Evolutionary conservation across 2,888 invertebrate species (phyloP).

Genomic region (Eupithecia dodoneata): DNA sequence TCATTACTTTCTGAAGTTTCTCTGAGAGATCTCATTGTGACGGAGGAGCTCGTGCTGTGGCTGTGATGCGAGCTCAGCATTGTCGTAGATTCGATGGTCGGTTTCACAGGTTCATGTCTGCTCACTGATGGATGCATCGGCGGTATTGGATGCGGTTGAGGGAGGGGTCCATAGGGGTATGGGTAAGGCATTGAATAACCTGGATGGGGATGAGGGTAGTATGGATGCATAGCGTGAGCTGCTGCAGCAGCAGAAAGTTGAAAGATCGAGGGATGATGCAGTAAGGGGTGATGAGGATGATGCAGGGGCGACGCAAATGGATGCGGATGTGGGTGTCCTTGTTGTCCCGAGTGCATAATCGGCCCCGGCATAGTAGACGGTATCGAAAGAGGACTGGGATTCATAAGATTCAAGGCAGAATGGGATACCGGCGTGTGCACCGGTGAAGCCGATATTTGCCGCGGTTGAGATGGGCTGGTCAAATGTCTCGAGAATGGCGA

Average conservation of each 20-base stretch:
- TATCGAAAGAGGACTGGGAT: conserved; percentile 84
- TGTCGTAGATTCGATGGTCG: conserved; percentile 86
- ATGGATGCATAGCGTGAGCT: conserved; percentile 88
- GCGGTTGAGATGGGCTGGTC: conserved; percentile 77
- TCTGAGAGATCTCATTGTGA: conserved; percentile 87
- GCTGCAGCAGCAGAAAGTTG: conserved; percentile 85
- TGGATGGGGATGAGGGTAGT: conserved; percentile 88
- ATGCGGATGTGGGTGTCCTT: conserved; percentile 87
- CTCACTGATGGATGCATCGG: conserved; percentile 84
- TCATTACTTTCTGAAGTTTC: conserved; percentile 84
- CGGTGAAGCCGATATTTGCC: conserved; percentile 80
- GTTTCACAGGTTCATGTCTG: conserved; percentile 79
- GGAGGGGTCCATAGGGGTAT: conserved; percentile 89
- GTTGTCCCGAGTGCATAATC: conserved; percentile 90
- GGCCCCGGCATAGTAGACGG: conserved; percentile 87
- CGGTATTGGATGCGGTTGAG: conserved; percentile 89
- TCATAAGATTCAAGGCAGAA: conserved; percentile 86
- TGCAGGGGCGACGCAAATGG: conserved; percentile 88
- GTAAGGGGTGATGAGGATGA: conserved; percentile 89
- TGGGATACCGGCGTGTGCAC: conserved; percentile 82
- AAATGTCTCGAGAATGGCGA: conserved; percentile 81
- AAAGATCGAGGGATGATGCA: conserved; percentile 84
- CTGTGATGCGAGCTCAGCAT: conserved; percentile 89
- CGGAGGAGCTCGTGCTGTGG: conserved; percentile 88
- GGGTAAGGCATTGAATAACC: conserved; percentile 88